phyloP scores from a whole-genome alignment of 1,140 invertebrate genomes.

The Plutomurus gul region DNA sequence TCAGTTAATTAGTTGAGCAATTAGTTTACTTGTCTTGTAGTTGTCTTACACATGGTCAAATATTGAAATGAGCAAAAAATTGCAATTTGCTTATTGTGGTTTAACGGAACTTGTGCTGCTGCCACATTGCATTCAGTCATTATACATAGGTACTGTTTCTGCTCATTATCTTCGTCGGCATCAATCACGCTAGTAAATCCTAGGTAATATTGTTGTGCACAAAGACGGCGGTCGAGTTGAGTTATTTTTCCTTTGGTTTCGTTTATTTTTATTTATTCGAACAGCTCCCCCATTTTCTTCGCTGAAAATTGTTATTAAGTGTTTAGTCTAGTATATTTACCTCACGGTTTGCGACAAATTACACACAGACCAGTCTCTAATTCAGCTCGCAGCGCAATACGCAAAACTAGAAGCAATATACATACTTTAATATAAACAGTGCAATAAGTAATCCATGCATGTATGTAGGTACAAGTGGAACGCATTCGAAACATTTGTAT shows the following conservation, averaged over 20 bases:
- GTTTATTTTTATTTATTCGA: not conserved
- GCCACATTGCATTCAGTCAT: conserved; percentile 11
- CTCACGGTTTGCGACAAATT: not conserved
- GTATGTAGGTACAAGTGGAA: not conserved
- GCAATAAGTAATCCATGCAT: not conserved
- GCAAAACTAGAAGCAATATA: not conserved
- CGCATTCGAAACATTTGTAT: not conserved
- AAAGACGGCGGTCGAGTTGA: not conserved
- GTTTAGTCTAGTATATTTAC: not conserved
- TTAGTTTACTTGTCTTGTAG: not conserved
- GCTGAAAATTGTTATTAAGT: not conserved
- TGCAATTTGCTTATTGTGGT: not conserved
- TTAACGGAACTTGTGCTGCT: conserved; percentile 6
- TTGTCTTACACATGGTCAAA: too few species aligned
- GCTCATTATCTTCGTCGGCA: conserved; percentile 2
- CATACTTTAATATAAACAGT: too few species aligned
- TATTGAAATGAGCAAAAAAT: not conserved
- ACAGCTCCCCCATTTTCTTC: not conserved
- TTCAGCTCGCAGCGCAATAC: not conserved
- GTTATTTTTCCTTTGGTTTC: not conserved
- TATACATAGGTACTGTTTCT: conserved; percentile 15
- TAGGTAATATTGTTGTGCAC: not conserved
- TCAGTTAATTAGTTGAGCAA: conserved; percentile 7
- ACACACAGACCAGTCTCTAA: not conserved
- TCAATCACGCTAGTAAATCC: not conserved